Conservation (phyloP, 2,888 invertebrate species). For the Pocota personata region DNA sequence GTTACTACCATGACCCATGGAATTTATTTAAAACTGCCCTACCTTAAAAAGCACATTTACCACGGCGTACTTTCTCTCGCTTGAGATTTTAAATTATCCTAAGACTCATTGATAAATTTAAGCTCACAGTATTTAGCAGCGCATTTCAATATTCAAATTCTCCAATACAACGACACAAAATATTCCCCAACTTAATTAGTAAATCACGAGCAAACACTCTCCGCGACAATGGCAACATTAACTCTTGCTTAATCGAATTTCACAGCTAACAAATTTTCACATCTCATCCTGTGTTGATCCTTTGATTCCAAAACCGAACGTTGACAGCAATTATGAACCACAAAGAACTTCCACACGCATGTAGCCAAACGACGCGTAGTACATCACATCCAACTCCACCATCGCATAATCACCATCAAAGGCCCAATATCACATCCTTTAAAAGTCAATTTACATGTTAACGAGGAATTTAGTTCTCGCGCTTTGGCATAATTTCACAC, state of each 20-base stretch:
- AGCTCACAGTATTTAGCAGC: too few relatives aligned
- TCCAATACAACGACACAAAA: not conserved
- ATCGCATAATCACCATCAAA: conserved; percentile 59
- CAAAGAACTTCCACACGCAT: conserved; percentile 15
- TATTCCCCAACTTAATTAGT: not conserved
- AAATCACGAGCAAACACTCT: not conserved
- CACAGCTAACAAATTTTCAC: not conserved
- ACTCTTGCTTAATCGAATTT: conserved; percentile 21
- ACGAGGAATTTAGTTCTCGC: conserved; percentile 75
- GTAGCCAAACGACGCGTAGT: not conserved
- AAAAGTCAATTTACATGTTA: conserved; percentile 76
- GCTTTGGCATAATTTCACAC: conserved; percentile 71
- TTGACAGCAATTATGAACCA: conserved; percentile 18
- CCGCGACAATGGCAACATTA: not conserved
- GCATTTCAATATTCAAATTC: not conserved
- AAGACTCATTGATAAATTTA: too few relatives aligned
- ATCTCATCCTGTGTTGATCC: conserved; percentile 5
- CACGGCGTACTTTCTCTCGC: too few relatives aligned
- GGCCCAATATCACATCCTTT: conserved; percentile 71
- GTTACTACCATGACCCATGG: too few relatives aligned
- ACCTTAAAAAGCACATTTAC: too few relatives aligned
- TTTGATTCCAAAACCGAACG: conserved; percentile 14
- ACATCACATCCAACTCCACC: not conserved
- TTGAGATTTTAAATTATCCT: too few relatives aligned
- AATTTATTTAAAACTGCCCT: too few relatives aligned